Evolutionary conservation across 2,113 vertebrate genomes (phyloP).

Genomic region (Chascanopsetta lugubris): DNA sequence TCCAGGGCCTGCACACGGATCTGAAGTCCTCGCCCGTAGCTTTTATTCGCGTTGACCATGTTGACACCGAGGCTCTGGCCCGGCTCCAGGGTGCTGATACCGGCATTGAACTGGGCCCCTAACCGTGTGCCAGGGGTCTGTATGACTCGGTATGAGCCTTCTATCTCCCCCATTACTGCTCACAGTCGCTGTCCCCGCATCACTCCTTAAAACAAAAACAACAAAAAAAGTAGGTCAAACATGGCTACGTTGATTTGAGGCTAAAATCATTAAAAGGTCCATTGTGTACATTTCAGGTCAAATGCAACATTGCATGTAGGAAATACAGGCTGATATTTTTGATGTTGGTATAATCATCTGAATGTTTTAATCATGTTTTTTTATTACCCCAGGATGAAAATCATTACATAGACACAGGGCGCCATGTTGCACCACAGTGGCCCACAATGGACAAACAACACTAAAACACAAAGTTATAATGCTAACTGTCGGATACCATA

Average conservation of each 20-base stretch:
- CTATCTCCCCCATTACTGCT: slow-evolving; percentile 91
- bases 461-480: too few relatives aligned
- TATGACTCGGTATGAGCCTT: slow-evolving; percentile 90
- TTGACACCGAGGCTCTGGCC: slow-evolving; percentile 82
- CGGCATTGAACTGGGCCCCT: slow-evolving; percentile 81
- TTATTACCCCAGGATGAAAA: too few relatives aligned
- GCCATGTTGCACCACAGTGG: too few relatives aligned
- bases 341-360: too few relatives aligned
- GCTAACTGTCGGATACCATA: too few relatives aligned
- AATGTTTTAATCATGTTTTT: too few relatives aligned
- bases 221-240: not conserved
- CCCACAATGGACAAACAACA: too few relatives aligned
- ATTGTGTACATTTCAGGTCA: too few relatives aligned
- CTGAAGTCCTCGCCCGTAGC: slow-evolving; percentile 68
- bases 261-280: not conserved
- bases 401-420: too few relatives aligned
- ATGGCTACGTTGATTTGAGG: too few relatives aligned
- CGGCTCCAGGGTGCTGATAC: slow-evolving; percentile 90
- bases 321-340: too few relatives aligned
- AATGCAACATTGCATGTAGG: too few relatives aligned
- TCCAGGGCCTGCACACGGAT: slow-evolving; percentile 89
- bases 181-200: slow-evolving; percentile 32
- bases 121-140: slow-evolving; percentile 90
- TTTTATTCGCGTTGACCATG: slow-evolving; percentile 58
- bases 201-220: slow-evolving; percentile 49